Evolutionary conservation across 2,797 vertebrate genomes (phyloP).

Genomic region (Cygnus olor): DNA sequence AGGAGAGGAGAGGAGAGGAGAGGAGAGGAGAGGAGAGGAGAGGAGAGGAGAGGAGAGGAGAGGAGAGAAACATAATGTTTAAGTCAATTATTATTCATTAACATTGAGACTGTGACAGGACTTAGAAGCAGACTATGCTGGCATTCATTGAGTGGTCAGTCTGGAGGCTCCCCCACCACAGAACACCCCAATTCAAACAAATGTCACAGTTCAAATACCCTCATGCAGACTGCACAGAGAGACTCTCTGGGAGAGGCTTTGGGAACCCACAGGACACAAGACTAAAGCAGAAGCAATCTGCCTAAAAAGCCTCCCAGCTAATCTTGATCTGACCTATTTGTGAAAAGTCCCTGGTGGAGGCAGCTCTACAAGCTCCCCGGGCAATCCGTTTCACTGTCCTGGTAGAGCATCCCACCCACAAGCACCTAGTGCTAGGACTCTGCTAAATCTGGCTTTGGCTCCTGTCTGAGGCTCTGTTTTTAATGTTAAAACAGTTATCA

Average conservation of each 20-base stretch:
- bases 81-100: background rate
- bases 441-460: background rate
- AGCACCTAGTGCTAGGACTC: background rate
- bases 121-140: background rate
- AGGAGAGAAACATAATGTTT: background rate
- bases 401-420: background rate
- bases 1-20: no score
- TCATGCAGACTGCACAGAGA: background rate
- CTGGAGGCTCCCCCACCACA: background rate
- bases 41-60: no score
- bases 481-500: background rate
- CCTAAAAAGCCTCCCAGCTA: background rate
- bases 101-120: background rate
- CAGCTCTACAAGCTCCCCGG: background rate
- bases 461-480: background rate
- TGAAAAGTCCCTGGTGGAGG: background rate
- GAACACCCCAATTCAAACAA: background rate
- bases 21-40: no score
- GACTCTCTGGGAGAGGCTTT: background rate
- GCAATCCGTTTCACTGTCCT: background rate
- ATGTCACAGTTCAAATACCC: background rate
- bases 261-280: background rate
- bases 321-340: slow-evolving; percentile 45
- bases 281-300: background rate
- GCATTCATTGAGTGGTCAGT: background rate